A percentile compares a stretch with the other conserved stretches of the same genome.
Evolutionary conservation across 2,113 vertebrate species (phyloP).

Genomic region (Periophthalmodon schlosseri): DNA sequence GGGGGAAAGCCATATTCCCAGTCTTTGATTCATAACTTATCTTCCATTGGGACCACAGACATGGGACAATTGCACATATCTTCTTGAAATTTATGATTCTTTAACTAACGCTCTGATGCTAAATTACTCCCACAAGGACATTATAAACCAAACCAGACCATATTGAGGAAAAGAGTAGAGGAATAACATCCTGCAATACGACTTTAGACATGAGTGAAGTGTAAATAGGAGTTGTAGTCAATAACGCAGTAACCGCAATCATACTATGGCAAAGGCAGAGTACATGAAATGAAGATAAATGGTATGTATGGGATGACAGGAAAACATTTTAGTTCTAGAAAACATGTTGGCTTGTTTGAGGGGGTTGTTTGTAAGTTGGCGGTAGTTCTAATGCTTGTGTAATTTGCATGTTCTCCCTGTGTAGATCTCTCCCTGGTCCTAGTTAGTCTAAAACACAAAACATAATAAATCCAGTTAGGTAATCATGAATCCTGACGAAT

Average conservation of each 20-base stretch:
- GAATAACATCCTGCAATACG: neutral
- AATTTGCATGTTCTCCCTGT: no score
- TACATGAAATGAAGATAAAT: neutral
- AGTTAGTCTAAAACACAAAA: neutral
- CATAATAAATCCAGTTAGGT: neutral
- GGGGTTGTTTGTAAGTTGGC: neutral
- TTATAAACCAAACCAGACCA: slow-evolving; percentile 29
- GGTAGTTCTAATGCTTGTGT: neutral
- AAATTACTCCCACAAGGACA: slow-evolving; percentile 38
- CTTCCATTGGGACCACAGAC: slow-evolving; percentile 31
- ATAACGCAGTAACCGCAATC: neutral
- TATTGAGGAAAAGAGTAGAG: slow-evolving; percentile 2
- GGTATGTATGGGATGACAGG: neutral
- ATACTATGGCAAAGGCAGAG: neutral
- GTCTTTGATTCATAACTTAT: slow-evolving; percentile 49
- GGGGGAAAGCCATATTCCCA: slow-evolving; percentile 26
- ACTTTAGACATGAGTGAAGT: slow-evolving; percentile 2
- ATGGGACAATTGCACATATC: slow-evolving; percentile 38
- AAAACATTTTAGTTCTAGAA: neutral
- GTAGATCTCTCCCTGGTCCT: neutral
- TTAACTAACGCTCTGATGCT: slow-evolving; percentile 28
- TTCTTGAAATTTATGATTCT: slow-evolving; percentile 38
- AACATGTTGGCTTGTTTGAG: neutral
- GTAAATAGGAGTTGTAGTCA: neutral
- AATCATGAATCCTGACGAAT: neutral